A percentile compares a stretch with the other conserved stretches of the same genome.
These are phyloP conservation scores for Eupsilia transversa DNA, from an alignment of 2,888 invertebrate genomes.

Conservation along the genomic window DNA sequence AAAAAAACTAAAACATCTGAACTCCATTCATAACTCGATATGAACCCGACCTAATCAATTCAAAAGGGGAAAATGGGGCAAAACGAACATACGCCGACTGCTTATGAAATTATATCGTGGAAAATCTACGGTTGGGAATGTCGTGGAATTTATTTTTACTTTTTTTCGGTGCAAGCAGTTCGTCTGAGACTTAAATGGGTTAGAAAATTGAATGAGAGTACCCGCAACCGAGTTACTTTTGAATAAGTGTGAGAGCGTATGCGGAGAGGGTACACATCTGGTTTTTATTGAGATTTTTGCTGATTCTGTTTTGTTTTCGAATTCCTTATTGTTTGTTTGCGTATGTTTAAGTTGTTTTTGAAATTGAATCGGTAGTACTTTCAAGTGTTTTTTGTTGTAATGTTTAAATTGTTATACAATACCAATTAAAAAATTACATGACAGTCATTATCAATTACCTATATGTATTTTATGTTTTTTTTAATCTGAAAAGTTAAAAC, in stretches of 20 bases:
- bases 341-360: conserved; percentile 38
- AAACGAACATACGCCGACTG: conserved; percentile 86
- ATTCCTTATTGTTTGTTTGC: conserved; percentile 66
- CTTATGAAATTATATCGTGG: conserved; percentile 89
- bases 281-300: conserved; percentile 76
- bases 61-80: conserved; percentile 87
- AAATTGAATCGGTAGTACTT: background rate
- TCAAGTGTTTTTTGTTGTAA: background rate
- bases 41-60: conserved; percentile 88
- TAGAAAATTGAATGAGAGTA: conserved; percentile 90
- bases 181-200: conserved; percentile 90
- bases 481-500: background rate
- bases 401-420: no score
- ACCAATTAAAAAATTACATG: no score
- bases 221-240: conserved; percentile 82
- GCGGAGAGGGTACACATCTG: conserved; percentile 80
- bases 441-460: no score
- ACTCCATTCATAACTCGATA: conserved; percentile 87
- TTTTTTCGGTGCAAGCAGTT: conserved; percentile 80
- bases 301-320: conserved; percentile 72
- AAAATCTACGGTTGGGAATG: conserved; percentile 84
- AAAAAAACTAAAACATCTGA: conserved; percentile 78
- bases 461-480: no score
- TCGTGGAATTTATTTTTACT: conserved; percentile 79
- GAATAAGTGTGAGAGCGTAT: conserved; percentile 85